A percentile compares a stretch with the other conserved stretches of the same genome.
phyloP scores from a whole-genome alignment of 2,113 vertebrate species.

The human region GRCh38 chr22:37302501-37303000 shows the following conservation, averaged over 20 bases:
- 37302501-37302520: background rate
- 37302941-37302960: background rate
- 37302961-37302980: background rate
- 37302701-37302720: background rate
- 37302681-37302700: background rate
- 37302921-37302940: rapidly evolving
- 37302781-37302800: background rate
- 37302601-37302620: background rate
- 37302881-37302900: conserved; percentile 24
- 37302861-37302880: background rate
- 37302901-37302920: conserved; percentile 22
- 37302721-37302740: background rate
- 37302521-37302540: rapidly evolving
- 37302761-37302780: background rate
- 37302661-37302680: background rate
- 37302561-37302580: background rate
- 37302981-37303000: background rate
- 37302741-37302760: background rate
- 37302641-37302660: background rate
- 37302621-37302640: background rate
- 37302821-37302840: background rate
- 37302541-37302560: background rate
- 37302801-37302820: background rate
- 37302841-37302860: background rate
- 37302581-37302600: background rate